A percentile compares a stretch with the other conserved stretches of the same genome.
These are phyloP conservation scores for Hydroisotoma schaefferi DNA, from an alignment of 2,888 invertebrate genomes.

Conservation along the genomic window DNA sequence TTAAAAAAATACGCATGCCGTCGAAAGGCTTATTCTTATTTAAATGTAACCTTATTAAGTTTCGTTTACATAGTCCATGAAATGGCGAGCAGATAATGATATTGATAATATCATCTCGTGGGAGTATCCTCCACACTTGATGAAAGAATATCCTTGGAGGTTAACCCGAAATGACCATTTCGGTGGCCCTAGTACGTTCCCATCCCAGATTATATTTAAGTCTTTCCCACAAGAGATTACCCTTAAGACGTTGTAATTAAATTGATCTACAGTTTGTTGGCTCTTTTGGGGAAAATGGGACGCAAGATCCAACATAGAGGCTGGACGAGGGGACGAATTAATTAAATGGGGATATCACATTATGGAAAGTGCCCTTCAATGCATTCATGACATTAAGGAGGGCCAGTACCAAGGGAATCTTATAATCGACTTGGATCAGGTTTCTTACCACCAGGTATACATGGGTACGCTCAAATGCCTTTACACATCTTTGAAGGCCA, in stretches of 20 bases:
- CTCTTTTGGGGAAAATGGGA: background rate
- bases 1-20: background rate
- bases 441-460: conserved; percentile 2
- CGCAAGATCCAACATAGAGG: background rate
- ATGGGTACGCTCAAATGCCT: no score
- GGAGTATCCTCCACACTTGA: background rate
- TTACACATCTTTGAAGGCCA: background rate
- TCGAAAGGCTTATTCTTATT: background rate
- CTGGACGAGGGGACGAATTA: background rate
- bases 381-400: background rate
- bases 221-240: background rate
- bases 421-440: background rate
- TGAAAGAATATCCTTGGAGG: background rate
- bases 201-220: background rate
- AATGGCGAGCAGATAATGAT: background rate
- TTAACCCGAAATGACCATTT: background rate
- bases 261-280: background rate
- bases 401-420: background rate
- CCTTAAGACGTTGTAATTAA: background rate
- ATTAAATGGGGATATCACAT: background rate
- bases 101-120: background rate
- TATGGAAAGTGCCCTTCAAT: background rate
- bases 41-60: no score
- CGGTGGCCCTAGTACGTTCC: background rate
- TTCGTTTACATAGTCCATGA: conserved; percentile 2